Base-by-base conservation (phyloP, 2,888 invertebrate species). In the Plagiodera versicolora region DNA sequence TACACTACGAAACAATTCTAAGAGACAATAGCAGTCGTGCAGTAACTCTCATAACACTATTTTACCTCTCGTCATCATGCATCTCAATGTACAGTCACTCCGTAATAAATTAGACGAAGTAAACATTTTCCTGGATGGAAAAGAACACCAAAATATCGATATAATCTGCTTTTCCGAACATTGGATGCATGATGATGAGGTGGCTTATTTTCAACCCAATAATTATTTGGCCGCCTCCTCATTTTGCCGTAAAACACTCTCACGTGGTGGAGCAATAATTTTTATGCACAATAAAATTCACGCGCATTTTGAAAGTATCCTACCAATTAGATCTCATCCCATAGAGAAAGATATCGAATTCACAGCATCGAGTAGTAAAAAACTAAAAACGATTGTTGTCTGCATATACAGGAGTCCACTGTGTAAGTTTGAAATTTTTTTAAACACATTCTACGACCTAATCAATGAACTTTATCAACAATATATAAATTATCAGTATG, bases 101-200 rank as follows among this genome's bases (percentile, higher is more conserved):
- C 44, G 44, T 44, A 44, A 44, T 44, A 44, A 44, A 44, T 44
- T 11, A 44, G 44, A 44, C 44, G 44, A 44, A 44, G 4, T 44
- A 44, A 44, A 44, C 44, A 44, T 44, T 44, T 44, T 44, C 44
- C n/a, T 44, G 16, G 44, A 44, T n/a, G 44, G 11, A 44, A 14
- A n/a, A 44, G 11, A 44, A 44, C 44, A 44, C 44, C 44, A 44
- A 44, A 44, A 44, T 44, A 44, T 44, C 16, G 44, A 44, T 16
- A 44, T 44, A 44, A 44, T 44, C 44, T 44, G 44, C 44, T 44
- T 44, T 4, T 44, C 44, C 44, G 44, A 44, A 44, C 44, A 44
- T 44, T 44, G 44, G 44, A 44, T 44, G 44, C 3, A 44, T 44
- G 44, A 44, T 44, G 44, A 44, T 44, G 44, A 44, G 44, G 44